Evolutionary conservation across 1,140 invertebrate genomes (phyloP).

Genomic region (Solen grandis): DNA sequence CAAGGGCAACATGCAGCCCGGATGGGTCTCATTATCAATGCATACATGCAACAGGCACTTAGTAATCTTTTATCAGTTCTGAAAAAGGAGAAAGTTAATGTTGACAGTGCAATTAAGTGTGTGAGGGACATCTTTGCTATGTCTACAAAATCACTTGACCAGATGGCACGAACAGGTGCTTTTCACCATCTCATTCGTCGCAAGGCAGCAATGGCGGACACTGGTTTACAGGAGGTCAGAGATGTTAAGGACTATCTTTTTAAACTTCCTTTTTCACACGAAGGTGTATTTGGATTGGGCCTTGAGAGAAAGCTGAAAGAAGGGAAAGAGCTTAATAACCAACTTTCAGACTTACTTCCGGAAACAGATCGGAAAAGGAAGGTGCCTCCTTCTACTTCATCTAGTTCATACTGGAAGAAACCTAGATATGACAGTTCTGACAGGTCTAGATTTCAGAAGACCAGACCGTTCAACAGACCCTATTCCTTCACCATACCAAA

Average conservation of each 20-base stretch:
- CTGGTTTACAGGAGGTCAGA: neutral
- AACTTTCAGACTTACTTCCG: slow-evolving; percentile 25
- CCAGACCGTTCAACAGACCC: neutral
- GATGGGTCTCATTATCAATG: slow-evolving; percentile 36
- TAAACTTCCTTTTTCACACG: slow-evolving; percentile 3
- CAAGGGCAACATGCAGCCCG: slow-evolving; percentile 35
- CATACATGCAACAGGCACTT: slow-evolving; percentile 22
- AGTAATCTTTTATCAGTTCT: slow-evolving; percentile 14
- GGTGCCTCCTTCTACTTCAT: neutral
- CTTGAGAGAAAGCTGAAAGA: slow-evolving; percentile 11
- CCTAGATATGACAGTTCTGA: neutral
- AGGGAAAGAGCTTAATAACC: slow-evolving; percentile 21
- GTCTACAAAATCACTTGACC: slow-evolving; percentile 18
- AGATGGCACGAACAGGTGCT: neutral
- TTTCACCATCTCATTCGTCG: neutral
- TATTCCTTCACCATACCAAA: neutral
- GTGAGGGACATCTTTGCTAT: slow-evolving; percentile 27
- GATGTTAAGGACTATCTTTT: neutral
- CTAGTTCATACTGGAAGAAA: neutral
- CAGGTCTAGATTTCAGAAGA: neutral
- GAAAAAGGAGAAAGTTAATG: too few relatives aligned
- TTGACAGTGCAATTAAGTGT: slow-evolving; percentile 33
- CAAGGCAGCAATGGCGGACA: slow-evolving; percentile 9
- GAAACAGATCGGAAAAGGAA: slow-evolving; percentile 17
- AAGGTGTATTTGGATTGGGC: slow-evolving; percentile 17